Percentiles rank a stretch among this genome's conserved stretches.
These are phyloP conservation scores for Diarsia rubi DNA, from an alignment of 2,888 invertebrate genomes.

Conservation along the genomic window DNA sequence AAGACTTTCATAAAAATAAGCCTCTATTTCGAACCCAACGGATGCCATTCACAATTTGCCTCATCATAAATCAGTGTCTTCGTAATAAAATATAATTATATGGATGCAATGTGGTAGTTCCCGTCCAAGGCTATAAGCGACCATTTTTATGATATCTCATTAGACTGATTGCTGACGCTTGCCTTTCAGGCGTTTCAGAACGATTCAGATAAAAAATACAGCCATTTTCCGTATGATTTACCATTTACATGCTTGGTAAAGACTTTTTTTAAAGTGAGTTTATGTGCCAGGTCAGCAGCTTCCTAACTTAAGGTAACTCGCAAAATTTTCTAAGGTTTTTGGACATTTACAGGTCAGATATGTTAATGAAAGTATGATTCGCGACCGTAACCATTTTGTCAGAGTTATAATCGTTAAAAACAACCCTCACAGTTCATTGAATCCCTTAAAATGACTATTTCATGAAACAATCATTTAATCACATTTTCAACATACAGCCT, in stretches of 20 bases:
- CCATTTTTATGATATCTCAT: conserved; percentile 8
- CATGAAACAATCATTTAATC: too few relatives aligned
- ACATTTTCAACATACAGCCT: too few relatives aligned
- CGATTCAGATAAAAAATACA: background rate
- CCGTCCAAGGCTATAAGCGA: background rate
- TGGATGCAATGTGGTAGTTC: background rate
- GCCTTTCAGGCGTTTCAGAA: conserved; percentile 1
- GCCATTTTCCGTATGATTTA: background rate
- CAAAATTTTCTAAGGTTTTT: too few relatives aligned
- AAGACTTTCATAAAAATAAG: conserved; percentile 37
- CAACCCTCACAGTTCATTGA: too few relatives aligned
- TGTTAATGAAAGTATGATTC: too few relatives aligned
- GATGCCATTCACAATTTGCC: conserved; percentile 19
- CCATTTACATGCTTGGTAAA: background rate
- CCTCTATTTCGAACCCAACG: conserved; percentile 14
- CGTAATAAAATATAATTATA: conserved; percentile 19
- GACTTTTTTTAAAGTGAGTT: background rate
- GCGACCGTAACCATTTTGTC: too few relatives aligned
- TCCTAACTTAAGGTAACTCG: background rate
- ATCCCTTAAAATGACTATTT: too few relatives aligned
- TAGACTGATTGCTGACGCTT: conserved; percentile 5
- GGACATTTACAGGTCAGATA: too few relatives aligned
- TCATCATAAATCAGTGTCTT: conserved; percentile 45
- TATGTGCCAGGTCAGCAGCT: background rate
- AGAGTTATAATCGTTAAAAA: too few relatives aligned